Evolutionary conservation across 2,888 invertebrate genomes (phyloP), one percentile per base, ranked within the genome.

Genomic region (Lithophane socia): DNA sequence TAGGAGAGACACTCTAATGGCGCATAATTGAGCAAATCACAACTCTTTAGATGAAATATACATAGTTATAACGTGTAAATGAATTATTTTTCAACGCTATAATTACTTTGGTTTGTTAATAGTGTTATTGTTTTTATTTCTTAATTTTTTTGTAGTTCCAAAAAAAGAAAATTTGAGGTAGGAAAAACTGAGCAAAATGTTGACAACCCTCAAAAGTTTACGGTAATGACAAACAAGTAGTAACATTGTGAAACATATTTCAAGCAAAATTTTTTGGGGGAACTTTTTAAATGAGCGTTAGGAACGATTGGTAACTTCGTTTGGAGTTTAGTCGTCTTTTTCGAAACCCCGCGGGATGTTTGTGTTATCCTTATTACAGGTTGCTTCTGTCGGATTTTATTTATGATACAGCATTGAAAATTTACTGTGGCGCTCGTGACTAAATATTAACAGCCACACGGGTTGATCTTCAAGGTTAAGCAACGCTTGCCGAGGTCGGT

Each of bases 201-300:
- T 69, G 21, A 37, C 16, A 56, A 66, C 61, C 10, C 56, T n/a
- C 21, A 29, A 56, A 82, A 77, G 13, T 64, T 71, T 24, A 18
- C 71, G 5, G 9, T 44, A 64, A 68, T 52, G 56, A 47, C 56
- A 60, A 77, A 74, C 60, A 64, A 71, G 49, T 24, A 71, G 49
- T 24, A 42, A 63, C 18, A 42, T 68, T 73, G 44, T 68, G 44
- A 21, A 74, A 60, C 58, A 68, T 58, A 58, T 79, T 79, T 64
- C 18, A 9, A 68, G 68, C 29, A n/a, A 65, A 79, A 79, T 44
- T 74, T 77, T 70, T 49, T 13, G 67, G 37, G 7, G 0, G 29
- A 73, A 75, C 29, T 83, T 83, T 82, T 73, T 73, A 67, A 82
- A 75, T 82, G 61, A 47, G 65, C n/a, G 42, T 13, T 47, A 1